A percentile compares a stretch with the other conserved stretches of the same genome.
Evolutionary conservation across 2,888 invertebrate species (phyloP).

Genomic region (Papilio elwesi): DNA sequence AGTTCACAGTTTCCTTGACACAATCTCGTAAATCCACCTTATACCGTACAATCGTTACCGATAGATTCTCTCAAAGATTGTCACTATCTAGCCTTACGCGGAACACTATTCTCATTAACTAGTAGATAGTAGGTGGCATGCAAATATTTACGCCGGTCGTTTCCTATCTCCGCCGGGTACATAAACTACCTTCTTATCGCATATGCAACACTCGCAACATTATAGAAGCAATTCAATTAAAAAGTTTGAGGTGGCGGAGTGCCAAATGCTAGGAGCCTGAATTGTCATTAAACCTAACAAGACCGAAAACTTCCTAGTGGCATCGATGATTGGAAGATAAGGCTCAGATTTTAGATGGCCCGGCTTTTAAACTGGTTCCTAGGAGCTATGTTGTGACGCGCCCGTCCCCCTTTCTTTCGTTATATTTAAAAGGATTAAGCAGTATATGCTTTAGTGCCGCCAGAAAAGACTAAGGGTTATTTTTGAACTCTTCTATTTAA

Average conservation of each 20-base stretch:
- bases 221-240: conserved; percentile 66
- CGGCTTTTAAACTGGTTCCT: too few species aligned
- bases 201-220: conserved; percentile 58
- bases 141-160: conserved; percentile 72
- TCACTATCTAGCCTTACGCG: conserved; percentile 30
- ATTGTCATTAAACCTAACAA: too few species aligned
- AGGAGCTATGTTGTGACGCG: too few species aligned
- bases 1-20: conserved; percentile 22
- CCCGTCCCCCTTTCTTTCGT: too few species aligned
- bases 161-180: conserved; percentile 68
- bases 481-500: too few species aligned
- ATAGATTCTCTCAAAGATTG: conserved; percentile 18
- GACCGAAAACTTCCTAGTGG: too few species aligned
- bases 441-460: background rate
- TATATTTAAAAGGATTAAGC: too few species aligned
- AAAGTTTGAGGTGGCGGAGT: conserved; percentile 43
- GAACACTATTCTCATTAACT: conserved; percentile 43
- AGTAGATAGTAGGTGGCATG: conserved; percentile 42
- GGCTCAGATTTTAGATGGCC: too few species aligned
- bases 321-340: too few species aligned
- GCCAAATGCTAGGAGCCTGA: too few species aligned
- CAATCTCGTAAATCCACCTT: conserved; percentile 12
- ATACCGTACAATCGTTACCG: conserved; percentile 34
- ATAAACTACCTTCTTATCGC: conserved; percentile 69
- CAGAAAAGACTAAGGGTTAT: too few species aligned